These are phyloP conservation scores for Aplysia californica DNA, from an alignment of 1,140 invertebrate genomes.

Conservation along the genomic window DNA sequence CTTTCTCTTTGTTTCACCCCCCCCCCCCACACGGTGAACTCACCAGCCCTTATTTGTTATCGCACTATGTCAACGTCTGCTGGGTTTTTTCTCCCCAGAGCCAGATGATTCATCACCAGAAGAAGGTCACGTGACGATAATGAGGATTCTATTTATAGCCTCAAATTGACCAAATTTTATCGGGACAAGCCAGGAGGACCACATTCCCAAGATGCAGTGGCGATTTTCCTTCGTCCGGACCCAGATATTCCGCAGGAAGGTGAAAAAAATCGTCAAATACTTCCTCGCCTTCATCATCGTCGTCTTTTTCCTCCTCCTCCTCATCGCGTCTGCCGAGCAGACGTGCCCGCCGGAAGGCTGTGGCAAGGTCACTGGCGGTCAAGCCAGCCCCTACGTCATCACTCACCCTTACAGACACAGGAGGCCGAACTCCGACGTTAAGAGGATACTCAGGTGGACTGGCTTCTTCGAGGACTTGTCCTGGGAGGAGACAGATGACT, in stretches of 20 bases:
- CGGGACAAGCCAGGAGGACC: not conserved
- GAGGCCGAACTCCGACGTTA: slow-evolving; percentile 18
- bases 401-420: slow-evolving; percentile 11
- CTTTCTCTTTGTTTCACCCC: too few species aligned
- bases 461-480: slow-evolving; percentile 32
- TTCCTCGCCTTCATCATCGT: not conserved
- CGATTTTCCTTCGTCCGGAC: not conserved
- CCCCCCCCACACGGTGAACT: too few species aligned
- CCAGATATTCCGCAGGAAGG: not conserved
- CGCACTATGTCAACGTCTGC: too few species aligned
- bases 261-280: not conserved
- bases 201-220: not conserved
- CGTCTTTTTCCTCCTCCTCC: slow-evolving; percentile 14
- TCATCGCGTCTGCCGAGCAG: slow-evolving; percentile 12
- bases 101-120: too few species aligned
- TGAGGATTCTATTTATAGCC: too few species aligned
- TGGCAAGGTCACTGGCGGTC: too few species aligned
- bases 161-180: too few species aligned
- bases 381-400: slow-evolving; percentile 10
- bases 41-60: too few species aligned
- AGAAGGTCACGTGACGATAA: too few species aligned
- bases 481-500: slow-evolving; percentile 38
- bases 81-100: too few species aligned
- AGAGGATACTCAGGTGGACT: slow-evolving; percentile 36
- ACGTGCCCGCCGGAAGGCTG: not conserved